phyloP scores from a whole-genome alignment of 2,797 vertebrate genomes.

The Myotis vivesi region DNA sequence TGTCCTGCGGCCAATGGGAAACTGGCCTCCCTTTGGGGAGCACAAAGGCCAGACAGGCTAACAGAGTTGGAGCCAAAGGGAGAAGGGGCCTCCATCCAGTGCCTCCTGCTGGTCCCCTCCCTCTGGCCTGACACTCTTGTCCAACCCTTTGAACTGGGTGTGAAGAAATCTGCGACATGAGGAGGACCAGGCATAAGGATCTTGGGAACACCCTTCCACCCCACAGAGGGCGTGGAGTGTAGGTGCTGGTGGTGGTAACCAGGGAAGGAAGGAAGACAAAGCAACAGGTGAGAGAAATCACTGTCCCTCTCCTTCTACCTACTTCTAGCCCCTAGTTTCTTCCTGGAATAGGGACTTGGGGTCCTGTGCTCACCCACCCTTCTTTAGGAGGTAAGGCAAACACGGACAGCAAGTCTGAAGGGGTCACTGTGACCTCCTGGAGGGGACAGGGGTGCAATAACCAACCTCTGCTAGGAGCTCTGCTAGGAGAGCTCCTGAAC shows the following conservation, averaged over 20 bases:
- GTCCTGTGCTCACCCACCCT: neutral
- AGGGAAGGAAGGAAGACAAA: neutral
- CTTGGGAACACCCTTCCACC: neutral
- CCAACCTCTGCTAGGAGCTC: neutral
- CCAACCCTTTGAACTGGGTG: neutral
- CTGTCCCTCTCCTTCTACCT: neutral
- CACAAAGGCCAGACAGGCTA: neutral
- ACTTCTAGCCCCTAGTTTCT: neutral
- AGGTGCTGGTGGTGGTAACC: neutral
- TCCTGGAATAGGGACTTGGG: neutral
- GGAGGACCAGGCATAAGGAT: neutral
- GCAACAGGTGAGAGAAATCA: neutral
- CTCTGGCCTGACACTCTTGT: neutral
- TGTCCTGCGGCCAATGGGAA: neutral
- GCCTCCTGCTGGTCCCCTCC: neutral
- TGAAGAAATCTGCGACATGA: neutral
- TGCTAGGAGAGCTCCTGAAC: neutral
- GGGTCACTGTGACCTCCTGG: neutral
- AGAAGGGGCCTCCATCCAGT: neutral
- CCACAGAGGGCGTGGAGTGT: neutral
- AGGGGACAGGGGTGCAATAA: no score
- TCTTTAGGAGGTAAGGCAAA: neutral
- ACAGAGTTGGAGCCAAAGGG: neutral
- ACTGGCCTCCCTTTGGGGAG: neutral
- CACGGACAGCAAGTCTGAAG: neutral